Percentiles rank a stretch among this genome's conserved stretches.
These are phyloP conservation scores for Ceyx margarethae DNA, from an alignment of 2,113 vertebrate species.

Conservation along the genomic window DNA sequence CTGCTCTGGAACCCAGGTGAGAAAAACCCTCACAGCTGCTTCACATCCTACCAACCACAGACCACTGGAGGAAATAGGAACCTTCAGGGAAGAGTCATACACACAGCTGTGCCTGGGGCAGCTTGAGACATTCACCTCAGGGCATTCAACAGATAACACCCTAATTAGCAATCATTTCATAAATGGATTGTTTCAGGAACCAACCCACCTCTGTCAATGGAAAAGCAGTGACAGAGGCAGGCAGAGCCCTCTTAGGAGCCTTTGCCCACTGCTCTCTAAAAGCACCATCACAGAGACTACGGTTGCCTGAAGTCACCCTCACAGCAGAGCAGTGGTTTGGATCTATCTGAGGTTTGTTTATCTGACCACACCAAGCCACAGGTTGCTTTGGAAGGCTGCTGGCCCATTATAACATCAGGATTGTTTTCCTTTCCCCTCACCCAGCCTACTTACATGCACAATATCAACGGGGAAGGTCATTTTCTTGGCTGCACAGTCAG, in stretches of 20 bases:
- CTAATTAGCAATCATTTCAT: background rate
- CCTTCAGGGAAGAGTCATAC: background rate
- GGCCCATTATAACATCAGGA: background rate
- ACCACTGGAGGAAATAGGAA: background rate
- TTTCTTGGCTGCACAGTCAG: background rate
- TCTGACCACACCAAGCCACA: background rate
- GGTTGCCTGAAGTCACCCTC: background rate
- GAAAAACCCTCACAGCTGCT: background rate
- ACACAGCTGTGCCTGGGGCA: background rate
- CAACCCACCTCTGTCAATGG: background rate
- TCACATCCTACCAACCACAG: background rate
- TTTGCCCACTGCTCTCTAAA: background rate
- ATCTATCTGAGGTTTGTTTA: background rate
- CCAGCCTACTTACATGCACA: background rate
- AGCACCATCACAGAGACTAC: background rate
- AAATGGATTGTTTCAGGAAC: background rate
- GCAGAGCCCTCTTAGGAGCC: background rate
- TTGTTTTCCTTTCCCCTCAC: background rate
- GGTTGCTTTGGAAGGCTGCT: background rate
- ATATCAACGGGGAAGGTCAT: background rate
- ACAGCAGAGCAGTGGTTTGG: background rate
- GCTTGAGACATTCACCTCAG: background rate
- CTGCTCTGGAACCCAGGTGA: constrained; percentile 97
- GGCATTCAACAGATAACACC: background rate
- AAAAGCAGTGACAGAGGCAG: background rate